Evolutionary conservation across 2,113 vertebrate genomes (phyloP), one percentile per base, ranked within the genome.

Genomic region (Pygathrix nemaeus): DNA sequence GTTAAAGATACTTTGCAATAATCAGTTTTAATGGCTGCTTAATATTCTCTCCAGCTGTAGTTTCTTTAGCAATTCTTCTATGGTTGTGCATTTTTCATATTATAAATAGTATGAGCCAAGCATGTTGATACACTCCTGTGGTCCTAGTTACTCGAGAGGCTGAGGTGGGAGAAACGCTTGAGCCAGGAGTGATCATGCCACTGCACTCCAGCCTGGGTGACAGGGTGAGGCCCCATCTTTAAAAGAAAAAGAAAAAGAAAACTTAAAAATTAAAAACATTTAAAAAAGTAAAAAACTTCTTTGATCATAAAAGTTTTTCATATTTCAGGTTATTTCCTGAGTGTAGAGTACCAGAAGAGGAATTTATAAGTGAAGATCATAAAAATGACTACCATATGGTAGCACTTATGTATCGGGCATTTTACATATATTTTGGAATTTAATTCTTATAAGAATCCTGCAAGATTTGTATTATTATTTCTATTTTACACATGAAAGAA

Each of bases 11-110:
- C 9, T 93, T 90, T 43, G 38, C 23, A 86, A 5, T 50, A 72
- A 87, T 68, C 43, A 43, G 17, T 90, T 96, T 93, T 90, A 86
- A 93, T 30, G 23, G 35, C 72, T 88, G 25, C 25, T 96, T 93
- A 91, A 43, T 91, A 32, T 50, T 91, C 30, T 93, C 32, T 45
- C 5, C 5, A 38, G 57, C 27, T 50, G 8, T 32, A 57, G 45
- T 76, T 94, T 92, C 40, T 90, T 82, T 87, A 90, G 45, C 55
- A 23, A 3, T 75, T 92, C 38, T 52, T 48, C 73, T 50, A 8
- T 48, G n/a, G 30, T 75, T 90, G 38, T 43, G 70, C 25, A 55
- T 81, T 83, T 97, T 92, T 85, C 35, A 86, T 61, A 35, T 92
- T 88, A 40, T 48, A 59, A 70, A 12, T 82, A 52, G 16, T 55